These are phyloP conservation scores for Dryas iulia DNA, from an alignment of 1,140 invertebrate species.

Conservation along the genomic window DNA sequence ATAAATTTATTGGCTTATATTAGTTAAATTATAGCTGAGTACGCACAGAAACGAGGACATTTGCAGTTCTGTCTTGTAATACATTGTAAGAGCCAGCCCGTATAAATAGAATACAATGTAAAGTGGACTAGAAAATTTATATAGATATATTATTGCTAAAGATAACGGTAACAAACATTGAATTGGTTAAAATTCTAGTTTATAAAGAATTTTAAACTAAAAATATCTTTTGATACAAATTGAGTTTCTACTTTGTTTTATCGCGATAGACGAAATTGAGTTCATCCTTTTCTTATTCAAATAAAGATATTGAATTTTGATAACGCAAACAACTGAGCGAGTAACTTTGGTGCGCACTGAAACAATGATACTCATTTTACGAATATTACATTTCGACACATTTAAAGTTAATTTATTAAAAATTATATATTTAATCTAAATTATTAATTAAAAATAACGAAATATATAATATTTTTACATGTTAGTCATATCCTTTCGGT, in stretches of 20 bases:
- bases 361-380: conserved; percentile 34
- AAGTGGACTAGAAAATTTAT: not conserved
- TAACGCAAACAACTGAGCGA: conserved; percentile 60
- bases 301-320: conserved; percentile 78
- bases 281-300: conserved; percentile 69
- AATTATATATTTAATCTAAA: no score
- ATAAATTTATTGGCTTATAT: not conserved
- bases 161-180: not conserved
- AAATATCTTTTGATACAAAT: conserved; percentile 39
- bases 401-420: no score
- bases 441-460: no score
- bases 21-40: not conserved
- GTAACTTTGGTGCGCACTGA: conserved; percentile 47
- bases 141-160: not conserved
- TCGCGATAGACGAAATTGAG: conserved; percentile 63
- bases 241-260: conserved; percentile 69
- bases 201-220: conserved; percentile 38
- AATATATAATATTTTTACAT: no score
- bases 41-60: not conserved
- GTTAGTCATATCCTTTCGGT: no score
- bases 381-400: no score
- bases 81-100: not conserved
- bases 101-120: not conserved
- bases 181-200: not conserved
- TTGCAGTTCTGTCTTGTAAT: not conserved